Conservation (phyloP, 2,113 vertebrate genomes). For the Benitochromis conjunctus region DNA sequence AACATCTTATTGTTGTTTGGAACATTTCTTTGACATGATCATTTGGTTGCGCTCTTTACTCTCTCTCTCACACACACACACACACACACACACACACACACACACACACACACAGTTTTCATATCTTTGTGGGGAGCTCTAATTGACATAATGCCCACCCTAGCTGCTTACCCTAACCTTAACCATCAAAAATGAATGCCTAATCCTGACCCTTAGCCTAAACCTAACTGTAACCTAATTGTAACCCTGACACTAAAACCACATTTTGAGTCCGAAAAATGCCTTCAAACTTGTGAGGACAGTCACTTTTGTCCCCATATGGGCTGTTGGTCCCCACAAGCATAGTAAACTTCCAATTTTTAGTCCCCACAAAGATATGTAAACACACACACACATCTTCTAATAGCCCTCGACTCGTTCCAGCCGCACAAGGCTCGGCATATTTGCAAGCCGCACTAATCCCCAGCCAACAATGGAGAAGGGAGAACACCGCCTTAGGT, state of each 20-base stretch:
- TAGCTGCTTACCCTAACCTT: no score
- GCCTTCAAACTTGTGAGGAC: background rate
- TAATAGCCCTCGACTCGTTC: background rate
- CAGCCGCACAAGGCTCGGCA: background rate
- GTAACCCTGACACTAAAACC: background rate
- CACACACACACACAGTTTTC: background rate
- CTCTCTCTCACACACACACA: background rate
- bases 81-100: background rate
- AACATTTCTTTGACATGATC: no score
- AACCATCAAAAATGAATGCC: no score
- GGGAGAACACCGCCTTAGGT: slow-evolving; percentile 26
- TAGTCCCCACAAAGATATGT: background rate
- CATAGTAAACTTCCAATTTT: background rate
- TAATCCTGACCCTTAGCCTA: no score
- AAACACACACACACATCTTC: background rate
- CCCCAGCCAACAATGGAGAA: slow-evolving; percentile 15
- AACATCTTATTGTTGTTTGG: no score
- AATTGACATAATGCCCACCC: no score
- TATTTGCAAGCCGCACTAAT: slow-evolving; percentile 11
- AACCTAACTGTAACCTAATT: no score
- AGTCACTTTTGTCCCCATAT: accelerated
- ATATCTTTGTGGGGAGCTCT: no score
- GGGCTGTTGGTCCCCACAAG: background rate
- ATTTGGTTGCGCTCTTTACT: no score
- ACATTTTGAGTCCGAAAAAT: background rate